phyloP scores from a whole-genome alignment of 1,140 invertebrate genomes.

The Riptortus pedestris region DNA sequence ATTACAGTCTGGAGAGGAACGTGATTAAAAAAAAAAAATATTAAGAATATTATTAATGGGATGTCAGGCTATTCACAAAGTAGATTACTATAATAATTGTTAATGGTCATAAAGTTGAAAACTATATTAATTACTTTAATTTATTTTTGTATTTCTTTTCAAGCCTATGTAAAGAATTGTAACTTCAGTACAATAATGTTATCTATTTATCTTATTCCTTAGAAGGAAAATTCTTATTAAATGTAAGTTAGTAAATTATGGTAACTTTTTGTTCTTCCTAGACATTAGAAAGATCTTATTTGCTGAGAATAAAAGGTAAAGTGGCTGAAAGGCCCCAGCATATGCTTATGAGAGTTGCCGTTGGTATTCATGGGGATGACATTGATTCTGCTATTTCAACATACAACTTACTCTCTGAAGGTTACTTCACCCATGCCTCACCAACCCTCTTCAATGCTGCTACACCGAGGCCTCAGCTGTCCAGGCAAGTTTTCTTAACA shows the following conservation, averaged over 20 bases:
- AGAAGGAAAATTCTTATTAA: background rate
- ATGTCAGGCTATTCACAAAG: no score
- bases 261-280: slow-evolving; percentile 36
- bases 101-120: no score
- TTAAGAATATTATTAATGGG: no score
- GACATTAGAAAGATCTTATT: slow-evolving; percentile 90
- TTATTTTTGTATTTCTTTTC: background rate
- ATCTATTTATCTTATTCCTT: background rate
- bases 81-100: no score
- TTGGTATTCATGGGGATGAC: slow-evolving; percentile 93
- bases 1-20: no score
- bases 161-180: background rate
- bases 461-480: slow-evolving; percentile 82
- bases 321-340: slow-evolving; percentile 95
- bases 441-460: slow-evolving; percentile 92
- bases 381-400: slow-evolving; percentile 91
- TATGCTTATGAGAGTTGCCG: slow-evolving; percentile 95
- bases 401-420: slow-evolving; percentile 90
- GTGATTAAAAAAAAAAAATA: no score
- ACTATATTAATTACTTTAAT: no score
- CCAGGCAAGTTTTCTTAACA: slow-evolving; percentile 44
- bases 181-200: background rate
- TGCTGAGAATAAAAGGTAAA: slow-evolving; percentile 88
- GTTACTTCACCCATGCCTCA: slow-evolving; percentile 89
- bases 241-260: no score